Conservation (phyloP, 2,113 vertebrate genomes). For the Eurypyga helias region DNA sequence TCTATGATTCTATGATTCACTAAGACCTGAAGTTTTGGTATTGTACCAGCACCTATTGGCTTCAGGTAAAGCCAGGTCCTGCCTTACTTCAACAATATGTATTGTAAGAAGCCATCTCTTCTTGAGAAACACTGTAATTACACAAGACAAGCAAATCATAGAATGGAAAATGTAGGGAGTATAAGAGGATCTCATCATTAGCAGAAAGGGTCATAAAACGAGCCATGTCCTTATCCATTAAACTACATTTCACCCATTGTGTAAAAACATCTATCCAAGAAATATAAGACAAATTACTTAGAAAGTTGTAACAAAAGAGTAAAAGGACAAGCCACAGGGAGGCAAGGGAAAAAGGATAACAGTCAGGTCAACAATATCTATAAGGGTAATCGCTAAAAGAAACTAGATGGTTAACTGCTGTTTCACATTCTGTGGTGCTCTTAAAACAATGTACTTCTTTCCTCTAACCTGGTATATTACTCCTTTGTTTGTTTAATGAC, state of each 20-base stretch:
- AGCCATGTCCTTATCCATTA: background rate
- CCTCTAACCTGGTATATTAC: background rate
- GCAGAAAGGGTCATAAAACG: background rate
- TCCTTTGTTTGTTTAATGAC: conserved; percentile 56
- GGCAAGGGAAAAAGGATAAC: background rate
- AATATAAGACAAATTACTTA: background rate
- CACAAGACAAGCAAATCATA: background rate
- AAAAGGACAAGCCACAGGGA: background rate
- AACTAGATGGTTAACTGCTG: background rate
- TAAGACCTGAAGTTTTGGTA: background rate
- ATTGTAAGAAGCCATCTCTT: background rate
- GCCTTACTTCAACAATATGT: background rate
- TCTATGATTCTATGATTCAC: too few relatives aligned
- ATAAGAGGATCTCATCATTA: background rate
- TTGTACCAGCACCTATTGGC: background rate
- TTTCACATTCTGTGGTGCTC: background rate
- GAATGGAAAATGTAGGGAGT: background rate
- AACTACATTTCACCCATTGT: background rate
- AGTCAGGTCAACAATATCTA: background rate
- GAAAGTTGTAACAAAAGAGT: background rate
- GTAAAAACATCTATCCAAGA: background rate
- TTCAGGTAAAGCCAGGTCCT: background rate
- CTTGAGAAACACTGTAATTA: background rate
- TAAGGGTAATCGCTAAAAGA: background rate
- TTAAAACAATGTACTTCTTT: conserved; percentile 8